Percentiles rank a stretch among this genome's conserved stretches.
These are phyloP conservation scores for Egretta garzetta DNA, from an alignment of 2,113 vertebrate species.

Conservation along the genomic window DNA sequence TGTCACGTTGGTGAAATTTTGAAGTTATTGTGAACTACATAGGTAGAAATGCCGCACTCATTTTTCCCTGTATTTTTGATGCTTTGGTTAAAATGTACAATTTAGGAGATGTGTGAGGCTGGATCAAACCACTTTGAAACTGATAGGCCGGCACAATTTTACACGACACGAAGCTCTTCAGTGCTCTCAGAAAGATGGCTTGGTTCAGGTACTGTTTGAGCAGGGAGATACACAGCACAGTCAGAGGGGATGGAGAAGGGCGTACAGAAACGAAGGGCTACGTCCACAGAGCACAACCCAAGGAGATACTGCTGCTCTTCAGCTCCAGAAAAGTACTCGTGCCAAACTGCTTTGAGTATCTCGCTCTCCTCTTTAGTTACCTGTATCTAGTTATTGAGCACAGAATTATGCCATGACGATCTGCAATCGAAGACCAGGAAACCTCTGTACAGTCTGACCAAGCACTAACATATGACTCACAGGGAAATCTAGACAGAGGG, in stretches of 20 bases:
- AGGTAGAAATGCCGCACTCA: background rate
- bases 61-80: background rate
- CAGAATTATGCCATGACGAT: background rate
- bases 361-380: background rate
- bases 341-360: background rate
- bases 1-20: background rate
- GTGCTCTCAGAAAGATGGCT: background rate
- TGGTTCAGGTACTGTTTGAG: background rate
- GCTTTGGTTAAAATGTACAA: background rate
- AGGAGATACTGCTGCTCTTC: background rate
- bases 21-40: background rate
- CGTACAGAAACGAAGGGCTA: rapidly evolving
- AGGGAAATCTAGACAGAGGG: background rate
- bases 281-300: rapidly evolving
- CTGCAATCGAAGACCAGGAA: background rate
- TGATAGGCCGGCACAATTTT: background rate
- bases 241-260: background rate
- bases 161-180: background rate
- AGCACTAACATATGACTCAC: background rate
- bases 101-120: background rate
- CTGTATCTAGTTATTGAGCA: background rate
- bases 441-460: background rate
- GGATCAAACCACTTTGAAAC: background rate
- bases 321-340: background rate
- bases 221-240: rapidly evolving